phyloP scores from a whole-genome alignment of 2,888 invertebrate genomes.

The Athalia circularis region DNA sequence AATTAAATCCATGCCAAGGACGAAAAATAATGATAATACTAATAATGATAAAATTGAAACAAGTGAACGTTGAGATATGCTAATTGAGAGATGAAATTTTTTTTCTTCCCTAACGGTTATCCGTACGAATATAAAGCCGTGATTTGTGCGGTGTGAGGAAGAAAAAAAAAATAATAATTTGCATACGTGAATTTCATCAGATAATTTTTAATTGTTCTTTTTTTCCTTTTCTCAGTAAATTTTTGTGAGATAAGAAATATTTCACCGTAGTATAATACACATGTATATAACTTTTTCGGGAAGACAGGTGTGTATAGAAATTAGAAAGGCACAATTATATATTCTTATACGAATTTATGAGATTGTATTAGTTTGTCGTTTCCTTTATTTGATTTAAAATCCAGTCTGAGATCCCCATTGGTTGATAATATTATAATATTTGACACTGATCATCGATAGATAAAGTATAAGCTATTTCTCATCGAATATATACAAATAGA shows the following conservation, averaged over 20 bases:
- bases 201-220: not conserved
- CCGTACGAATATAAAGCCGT: conserved; percentile 15
- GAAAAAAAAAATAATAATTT: conserved; percentile 10
- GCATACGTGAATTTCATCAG: conserved; percentile 10
- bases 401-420: not conserved
- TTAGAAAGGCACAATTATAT: not conserved
- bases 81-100: conserved; percentile 11
- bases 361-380: conserved; percentile 9
- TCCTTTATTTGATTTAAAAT: conserved; percentile 33
- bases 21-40: too few relatives aligned
- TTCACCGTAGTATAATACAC: too few relatives aligned
- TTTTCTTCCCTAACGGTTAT: not conserved
- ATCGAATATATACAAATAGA: too few relatives aligned
- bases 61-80: conserved; percentile 3
- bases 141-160: conserved; percentile 7
- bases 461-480: too few relatives aligned
- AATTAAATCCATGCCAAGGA: too few relatives aligned
- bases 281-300: not conserved
- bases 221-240: too few relatives aligned
- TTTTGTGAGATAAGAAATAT: too few relatives aligned
- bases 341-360: not conserved
- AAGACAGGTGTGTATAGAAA: conserved; percentile 22
- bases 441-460: too few relatives aligned
- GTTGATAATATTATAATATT: too few relatives aligned
- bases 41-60: too few relatives aligned